Percentiles rank a stretch among this genome's conserved stretches.
Evolutionary conservation across 2,888 invertebrate genomes (phyloP).

Genomic region (Microdon myrmicae): DNA sequence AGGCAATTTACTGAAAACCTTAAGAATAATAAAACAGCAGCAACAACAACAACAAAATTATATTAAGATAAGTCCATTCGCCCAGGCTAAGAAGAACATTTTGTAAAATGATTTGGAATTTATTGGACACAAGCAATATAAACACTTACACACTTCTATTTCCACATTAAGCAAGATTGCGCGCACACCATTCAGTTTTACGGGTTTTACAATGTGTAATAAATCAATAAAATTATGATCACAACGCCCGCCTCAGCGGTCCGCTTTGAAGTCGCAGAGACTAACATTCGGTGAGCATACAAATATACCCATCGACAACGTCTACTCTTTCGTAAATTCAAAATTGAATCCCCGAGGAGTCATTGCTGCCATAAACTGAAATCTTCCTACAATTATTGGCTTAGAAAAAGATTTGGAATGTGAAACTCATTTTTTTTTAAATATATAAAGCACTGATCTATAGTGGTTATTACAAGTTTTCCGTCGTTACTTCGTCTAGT

Average conservation of each 20-base stretch:
- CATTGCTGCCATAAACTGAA: slow-evolving; percentile 15
- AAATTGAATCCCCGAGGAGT: slow-evolving; percentile 21
- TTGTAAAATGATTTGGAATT: slow-evolving; percentile 41
- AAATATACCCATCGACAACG: slow-evolving; percentile 45
- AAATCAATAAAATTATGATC: slow-evolving; percentile 58
- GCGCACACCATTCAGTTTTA: slow-evolving; percentile 22
- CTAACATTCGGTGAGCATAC: slow-evolving; percentile 25
- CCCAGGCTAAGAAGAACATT: too few species aligned
- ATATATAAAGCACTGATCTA: too few species aligned
- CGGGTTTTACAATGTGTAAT: slow-evolving; percentile 46
- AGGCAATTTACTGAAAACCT: too few species aligned
- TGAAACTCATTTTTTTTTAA: too few species aligned
- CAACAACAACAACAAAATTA: too few species aligned
- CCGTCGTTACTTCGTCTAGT: slow-evolving; percentile 7
- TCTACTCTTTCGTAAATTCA: slow-evolving; percentile 28
- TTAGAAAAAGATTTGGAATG: too few species aligned
- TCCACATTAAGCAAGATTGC: slow-evolving; percentile 15
- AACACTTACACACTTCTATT: slow-evolving; percentile 45
- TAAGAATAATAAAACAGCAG: too few species aligned
- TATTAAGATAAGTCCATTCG: too few species aligned
- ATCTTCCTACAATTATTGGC: slow-evolving; percentile 18
- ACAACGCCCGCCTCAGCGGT: slow-evolving; percentile 52
- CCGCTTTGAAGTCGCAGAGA: slow-evolving; percentile 27
- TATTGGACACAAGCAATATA: slow-evolving; percentile 43
- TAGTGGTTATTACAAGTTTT: slow-evolving; percentile 15